These are phyloP conservation scores for Polyommatus icarus DNA, from an alignment of 2,888 invertebrate genomes.

Conservation along the genomic window DNA sequence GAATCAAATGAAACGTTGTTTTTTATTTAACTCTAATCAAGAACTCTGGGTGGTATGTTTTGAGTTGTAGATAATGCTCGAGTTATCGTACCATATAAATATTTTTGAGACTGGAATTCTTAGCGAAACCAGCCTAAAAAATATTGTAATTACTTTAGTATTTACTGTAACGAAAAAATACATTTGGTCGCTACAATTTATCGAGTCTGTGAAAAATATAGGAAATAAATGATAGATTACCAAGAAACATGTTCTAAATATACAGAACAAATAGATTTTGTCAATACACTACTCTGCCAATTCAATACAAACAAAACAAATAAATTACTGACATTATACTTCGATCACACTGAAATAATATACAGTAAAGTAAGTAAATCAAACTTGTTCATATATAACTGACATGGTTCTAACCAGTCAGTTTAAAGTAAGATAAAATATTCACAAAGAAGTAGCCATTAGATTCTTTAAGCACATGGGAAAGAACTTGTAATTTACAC, in stretches of 20 bases:
- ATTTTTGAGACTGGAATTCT: not conserved
- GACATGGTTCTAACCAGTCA: not conserved
- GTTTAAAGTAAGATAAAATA: no score
- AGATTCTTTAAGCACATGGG: not conserved
- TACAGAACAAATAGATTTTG: not conserved
- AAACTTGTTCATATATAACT: not conserved
- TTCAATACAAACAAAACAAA: not conserved
- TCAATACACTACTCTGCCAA: conserved; percentile 8
- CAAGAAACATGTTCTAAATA: not conserved
- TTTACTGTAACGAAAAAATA: not conserved
- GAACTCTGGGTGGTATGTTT: not conserved
- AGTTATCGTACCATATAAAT: not conserved
- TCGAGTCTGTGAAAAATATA: not conserved
- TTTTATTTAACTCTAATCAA: conserved; percentile 6
- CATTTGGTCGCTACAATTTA: not conserved
- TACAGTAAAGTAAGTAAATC: not conserved
- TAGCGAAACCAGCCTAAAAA: not conserved
- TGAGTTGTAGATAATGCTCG: not conserved
- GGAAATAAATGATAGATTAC: not conserved
- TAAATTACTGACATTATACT: not conserved
- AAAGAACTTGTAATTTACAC: not conserved
- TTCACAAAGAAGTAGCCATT: not conserved
- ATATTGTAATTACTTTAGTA: not conserved
- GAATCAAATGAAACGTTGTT: not conserved
- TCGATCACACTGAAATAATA: not conserved